Evolutionary conservation across 30 jellyfish, hydroid and myxozoan species (phyloP), one percentile per base, ranked within the genome.

Genomic region (Turritopsis dohrnii): DNA sequence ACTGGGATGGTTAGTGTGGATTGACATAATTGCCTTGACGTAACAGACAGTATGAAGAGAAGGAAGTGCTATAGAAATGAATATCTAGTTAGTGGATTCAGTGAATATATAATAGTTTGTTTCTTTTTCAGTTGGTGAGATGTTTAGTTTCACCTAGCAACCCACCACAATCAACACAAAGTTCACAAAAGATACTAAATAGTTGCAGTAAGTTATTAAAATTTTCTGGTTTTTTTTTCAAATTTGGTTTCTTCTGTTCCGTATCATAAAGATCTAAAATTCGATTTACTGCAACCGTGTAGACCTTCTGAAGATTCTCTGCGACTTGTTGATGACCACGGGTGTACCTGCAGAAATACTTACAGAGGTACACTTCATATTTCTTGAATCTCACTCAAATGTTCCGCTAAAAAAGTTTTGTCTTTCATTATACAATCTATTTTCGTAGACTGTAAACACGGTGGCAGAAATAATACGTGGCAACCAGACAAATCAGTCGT

Each of bases 381-480:
- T 69, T 19, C 9, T 16, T 23, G 9, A n/a, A n/a, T n/a, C 30
- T 69, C 30, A 69, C 16, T 27, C 19, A 69, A 23, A 69, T 1
- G 9, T n/a, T 17, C 9, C 17, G 16, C 77, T 19, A 9, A 9
- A 69, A 7, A 0, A 7, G 22, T 69, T 0, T 0, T 8, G 9
- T 19, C 28, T 69, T 21, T 7, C 23, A n/a, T 23, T 74, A 23
- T 74, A 16, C 41, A 41, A 9, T 23, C 65, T 29, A 13, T 74
- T 13, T 71, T 66, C 77, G 9, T 72, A 93, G 98, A 88, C 96
- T 1, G 96, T 93, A 27, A 93, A 85, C 80, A 88, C 98, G 17
- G 98, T 93, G 22, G 98, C 96, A 8, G 98, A 88, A 74, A 95
- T 88, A 8, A 93, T 88, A 19, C 90, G 98, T 26, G 98, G 98